A percentile compares a stretch with the other conserved stretches of the same genome.
phyloP scores from a whole-genome alignment of 2,888 invertebrate genomes.

The Elegia similella region DNA sequence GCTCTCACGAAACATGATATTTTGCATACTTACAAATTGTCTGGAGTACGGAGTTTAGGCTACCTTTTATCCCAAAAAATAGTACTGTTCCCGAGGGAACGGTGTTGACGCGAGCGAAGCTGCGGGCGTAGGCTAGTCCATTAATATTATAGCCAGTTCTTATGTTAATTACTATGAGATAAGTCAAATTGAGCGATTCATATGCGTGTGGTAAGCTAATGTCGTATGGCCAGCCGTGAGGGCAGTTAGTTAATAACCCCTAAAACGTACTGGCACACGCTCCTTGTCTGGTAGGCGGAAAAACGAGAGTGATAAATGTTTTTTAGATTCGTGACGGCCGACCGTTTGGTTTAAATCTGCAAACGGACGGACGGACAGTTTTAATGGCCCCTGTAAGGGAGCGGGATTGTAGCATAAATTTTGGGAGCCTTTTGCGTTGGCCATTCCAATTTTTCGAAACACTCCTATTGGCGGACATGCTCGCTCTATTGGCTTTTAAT shows the following conservation, averaged over 20 bases:
- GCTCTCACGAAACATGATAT: too few relatives aligned
- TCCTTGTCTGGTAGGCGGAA: slow-evolving; percentile 43
- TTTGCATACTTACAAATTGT: too few relatives aligned
- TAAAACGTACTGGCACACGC: slow-evolving; percentile 53
- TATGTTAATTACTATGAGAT: too few relatives aligned
- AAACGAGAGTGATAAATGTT: slow-evolving; percentile 67
- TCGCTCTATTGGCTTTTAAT: slow-evolving; percentile 61
- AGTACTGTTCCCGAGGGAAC: too few relatives aligned
- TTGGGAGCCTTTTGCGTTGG: slow-evolving; percentile 46
- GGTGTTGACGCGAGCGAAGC: too few relatives aligned
- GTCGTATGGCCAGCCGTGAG: too few relatives aligned
- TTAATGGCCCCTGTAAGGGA: slow-evolving; percentile 69
- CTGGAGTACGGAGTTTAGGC: too few relatives aligned
- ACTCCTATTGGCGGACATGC: slow-evolving; percentile 39
- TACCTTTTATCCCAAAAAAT: too few relatives aligned
- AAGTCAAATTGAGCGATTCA: too few relatives aligned
- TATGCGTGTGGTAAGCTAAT: too few relatives aligned
- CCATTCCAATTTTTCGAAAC: slow-evolving; percentile 56
- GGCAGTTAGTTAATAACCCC: neutral
- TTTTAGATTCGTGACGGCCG: slow-evolving; percentile 62
- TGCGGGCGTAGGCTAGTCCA: too few relatives aligned
- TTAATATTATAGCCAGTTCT: too few relatives aligned
- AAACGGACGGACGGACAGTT: slow-evolving; percentile 67
- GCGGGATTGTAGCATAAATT: slow-evolving; percentile 63
- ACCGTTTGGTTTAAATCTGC: slow-evolving; percentile 67